Percentiles rank a stretch among this genome's conserved stretches.
These are phyloP conservation scores for Epicampocera succincta DNA, from an alignment of 2,888 invertebrate species.

Conservation along the genomic window DNA sequence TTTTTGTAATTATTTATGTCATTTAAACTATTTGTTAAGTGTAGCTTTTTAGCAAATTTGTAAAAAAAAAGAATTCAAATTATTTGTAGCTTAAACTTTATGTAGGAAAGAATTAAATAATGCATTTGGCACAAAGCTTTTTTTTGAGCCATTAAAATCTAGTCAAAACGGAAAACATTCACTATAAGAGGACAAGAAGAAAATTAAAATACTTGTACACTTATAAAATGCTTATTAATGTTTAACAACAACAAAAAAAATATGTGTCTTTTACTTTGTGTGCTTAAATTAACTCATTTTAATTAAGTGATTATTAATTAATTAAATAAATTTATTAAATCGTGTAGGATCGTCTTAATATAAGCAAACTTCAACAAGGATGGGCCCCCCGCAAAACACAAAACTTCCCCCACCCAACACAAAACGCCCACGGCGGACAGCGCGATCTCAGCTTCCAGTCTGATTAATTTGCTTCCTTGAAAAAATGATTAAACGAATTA, in stretches of 20 bases:
- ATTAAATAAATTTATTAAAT: constrained; percentile 57
- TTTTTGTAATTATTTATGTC: background rate
- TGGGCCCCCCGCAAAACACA: too few relatives aligned
- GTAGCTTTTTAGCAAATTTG: constrained; percentile 66
- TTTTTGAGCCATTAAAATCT: constrained; percentile 55
- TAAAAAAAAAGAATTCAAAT: constrained; percentile 45
- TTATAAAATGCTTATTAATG: constrained; percentile 68
- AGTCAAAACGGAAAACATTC: constrained; percentile 15
- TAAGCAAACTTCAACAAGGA: constrained; percentile 58
- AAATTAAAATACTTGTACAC: too few relatives aligned
- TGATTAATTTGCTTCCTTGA: constrained; percentile 73
- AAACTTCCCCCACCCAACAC: background rate
- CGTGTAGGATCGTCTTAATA: constrained; percentile 67
- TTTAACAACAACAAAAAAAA: constrained; percentile 66
- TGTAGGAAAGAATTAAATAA: constrained; percentile 39
- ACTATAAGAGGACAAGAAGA: constrained; percentile 28
- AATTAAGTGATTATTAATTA: constrained; percentile 63
- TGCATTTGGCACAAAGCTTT: constrained; percentile 65
- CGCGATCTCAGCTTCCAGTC: constrained; percentile 71
- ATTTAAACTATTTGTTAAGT: constrained; percentile 28
- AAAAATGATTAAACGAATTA: constrained; percentile 48
- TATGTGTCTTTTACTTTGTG: constrained; percentile 69
- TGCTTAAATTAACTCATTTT: constrained; percentile 67
- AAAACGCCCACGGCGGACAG: background rate
- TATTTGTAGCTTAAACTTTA: constrained; percentile 59